A percentile compares a stretch with the other conserved stretches of the same genome.
These are phyloP conservation scores for Cavia aperea DNA, from an alignment of 2,113 vertebrate species.

Conservation along the genomic window DNA sequence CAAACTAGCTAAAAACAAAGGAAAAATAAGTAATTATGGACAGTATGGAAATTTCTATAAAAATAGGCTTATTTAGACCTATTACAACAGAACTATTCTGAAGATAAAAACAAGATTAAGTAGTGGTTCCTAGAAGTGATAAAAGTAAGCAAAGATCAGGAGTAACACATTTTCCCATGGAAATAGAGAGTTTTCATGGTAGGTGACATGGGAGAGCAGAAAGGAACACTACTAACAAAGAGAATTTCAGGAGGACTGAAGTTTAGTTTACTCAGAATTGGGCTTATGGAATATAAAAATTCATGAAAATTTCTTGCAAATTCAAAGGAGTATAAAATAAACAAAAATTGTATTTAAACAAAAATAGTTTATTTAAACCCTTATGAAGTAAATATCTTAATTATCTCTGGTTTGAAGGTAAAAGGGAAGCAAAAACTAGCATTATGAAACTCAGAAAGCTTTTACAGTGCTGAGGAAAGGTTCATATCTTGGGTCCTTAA, in stretches of 20 bases:
- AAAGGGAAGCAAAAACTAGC: not conserved
- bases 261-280: not conserved
- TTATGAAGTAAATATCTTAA: not conserved
- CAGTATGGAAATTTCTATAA: not conserved
- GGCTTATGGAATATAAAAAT: not conserved
- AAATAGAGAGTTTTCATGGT: rapidly evolving
- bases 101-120: not conserved
- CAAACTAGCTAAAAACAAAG: not conserved
- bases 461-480: not conserved
- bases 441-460: not conserved
- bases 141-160: not conserved
- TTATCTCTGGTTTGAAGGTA: not conserved
- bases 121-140: not conserved
- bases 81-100: not conserved
- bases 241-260: not conserved
- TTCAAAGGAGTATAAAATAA: not conserved
- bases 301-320: not conserved
- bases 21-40: not conserved
- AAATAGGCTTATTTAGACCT: not conserved
- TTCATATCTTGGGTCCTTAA: not conserved
- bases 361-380: not conserved
- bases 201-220: rapidly evolving
- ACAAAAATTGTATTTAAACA: not conserved
- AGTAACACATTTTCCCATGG: not conserved
- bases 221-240: rapidly evolving